Conservation (phyloP, 2,888 invertebrate genomes). For the Synanthedon tipuliformis region DNA sequence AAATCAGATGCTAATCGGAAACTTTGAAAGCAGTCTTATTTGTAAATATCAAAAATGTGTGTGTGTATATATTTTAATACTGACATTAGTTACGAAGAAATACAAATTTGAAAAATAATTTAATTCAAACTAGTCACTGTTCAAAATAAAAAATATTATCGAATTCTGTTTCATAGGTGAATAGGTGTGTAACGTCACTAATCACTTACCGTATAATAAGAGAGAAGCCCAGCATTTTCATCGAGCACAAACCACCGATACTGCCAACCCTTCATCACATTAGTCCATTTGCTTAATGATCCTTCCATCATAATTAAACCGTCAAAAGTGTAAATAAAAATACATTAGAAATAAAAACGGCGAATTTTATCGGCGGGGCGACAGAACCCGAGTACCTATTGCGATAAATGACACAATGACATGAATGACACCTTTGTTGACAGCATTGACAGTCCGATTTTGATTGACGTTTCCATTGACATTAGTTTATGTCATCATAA, state of each 20-base stretch:
- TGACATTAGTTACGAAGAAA: too few species aligned
- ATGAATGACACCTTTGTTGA: too few species aligned
- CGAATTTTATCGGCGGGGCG: conserved; percentile 45
- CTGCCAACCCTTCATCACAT: conserved; percentile 99
- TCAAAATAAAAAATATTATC: too few species aligned
- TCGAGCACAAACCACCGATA: conserved; percentile 99
- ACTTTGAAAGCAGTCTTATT: too few species aligned
- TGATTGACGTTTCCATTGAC: too few species aligned
- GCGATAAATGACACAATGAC: conserved; percentile 59
- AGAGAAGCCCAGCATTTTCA: conserved; percentile 94
- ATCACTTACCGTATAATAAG: conserved; percentile 97
- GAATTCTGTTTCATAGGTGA: too few species aligned
- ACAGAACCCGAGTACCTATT: conserved; percentile 18
- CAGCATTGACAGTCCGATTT: background rate
- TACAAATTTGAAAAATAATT: too few species aligned
- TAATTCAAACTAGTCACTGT: too few species aligned
- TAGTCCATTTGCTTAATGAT: conserved; percentile 96
- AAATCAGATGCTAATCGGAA: too few species aligned
- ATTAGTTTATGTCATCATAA: too few species aligned
- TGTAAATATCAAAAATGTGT: too few species aligned
- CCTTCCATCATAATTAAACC: conserved; percentile 83
- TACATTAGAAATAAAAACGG: conserved; percentile 49
- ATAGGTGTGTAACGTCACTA: conserved; percentile 61
- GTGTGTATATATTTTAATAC: too few species aligned
- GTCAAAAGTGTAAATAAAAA: conserved; percentile 40